Conservation (phyloP, 2,113 vertebrate species). For the Ovibos moschatus region DNA sequence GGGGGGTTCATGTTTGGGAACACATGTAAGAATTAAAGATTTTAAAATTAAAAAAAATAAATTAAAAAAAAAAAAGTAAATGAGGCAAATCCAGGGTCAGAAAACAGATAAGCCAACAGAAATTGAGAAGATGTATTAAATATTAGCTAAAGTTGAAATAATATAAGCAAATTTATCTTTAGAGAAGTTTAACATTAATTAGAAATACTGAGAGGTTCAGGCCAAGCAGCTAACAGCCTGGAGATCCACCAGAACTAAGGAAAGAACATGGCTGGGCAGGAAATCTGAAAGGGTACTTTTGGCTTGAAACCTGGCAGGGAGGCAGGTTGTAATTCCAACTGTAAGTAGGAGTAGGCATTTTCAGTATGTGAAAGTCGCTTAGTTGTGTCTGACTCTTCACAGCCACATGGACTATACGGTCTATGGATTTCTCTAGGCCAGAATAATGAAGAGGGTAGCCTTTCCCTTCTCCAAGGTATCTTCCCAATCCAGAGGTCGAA, state of each 20-base stretch:
- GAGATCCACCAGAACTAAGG: not conserved
- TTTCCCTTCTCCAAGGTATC: not conserved
- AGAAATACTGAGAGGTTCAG: not conserved
- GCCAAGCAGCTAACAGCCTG: not conserved
- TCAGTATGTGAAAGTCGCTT: not conserved
- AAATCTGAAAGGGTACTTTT: not conserved
- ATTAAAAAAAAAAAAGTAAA: not conserved
- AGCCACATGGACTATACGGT: not conserved
- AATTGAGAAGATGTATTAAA: not conserved
- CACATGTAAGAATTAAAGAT: too few species aligned
- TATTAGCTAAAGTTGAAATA: not conserved
- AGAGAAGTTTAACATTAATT: not conserved
- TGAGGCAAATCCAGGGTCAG: not conserved
- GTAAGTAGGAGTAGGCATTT: not conserved
- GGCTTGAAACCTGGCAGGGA: not conserved
- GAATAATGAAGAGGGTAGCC: not conserved
- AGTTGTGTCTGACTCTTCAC: fast-evolving
- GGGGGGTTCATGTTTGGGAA: too few species aligned
- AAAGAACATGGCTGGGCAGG: not conserved
- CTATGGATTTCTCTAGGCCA: not conserved
- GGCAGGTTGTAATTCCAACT: not conserved
- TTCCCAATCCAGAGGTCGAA: not conserved
- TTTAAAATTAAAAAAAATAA: too few species aligned
- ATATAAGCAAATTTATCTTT: not conserved
- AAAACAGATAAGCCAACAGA: not conserved